Conservation (phyloP, 2,797 vertebrate species). For the Hemibagrus guttatus region DNA sequence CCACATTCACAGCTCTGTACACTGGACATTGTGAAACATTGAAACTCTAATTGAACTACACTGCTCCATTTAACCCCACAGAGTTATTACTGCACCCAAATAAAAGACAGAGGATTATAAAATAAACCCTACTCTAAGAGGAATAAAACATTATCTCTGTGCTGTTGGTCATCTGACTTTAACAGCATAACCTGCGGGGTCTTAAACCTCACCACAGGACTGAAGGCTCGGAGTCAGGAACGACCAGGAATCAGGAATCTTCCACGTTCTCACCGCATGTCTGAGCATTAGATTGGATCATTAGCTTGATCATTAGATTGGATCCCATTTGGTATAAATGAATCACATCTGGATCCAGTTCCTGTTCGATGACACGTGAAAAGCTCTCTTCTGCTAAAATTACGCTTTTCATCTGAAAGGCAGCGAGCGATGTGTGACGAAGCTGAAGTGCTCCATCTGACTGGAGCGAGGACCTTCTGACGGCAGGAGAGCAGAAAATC, state of each 20-base stretch:
- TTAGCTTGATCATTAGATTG: neutral
- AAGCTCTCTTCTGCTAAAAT: neutral
- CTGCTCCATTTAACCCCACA: neutral
- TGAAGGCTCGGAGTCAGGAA: too few relatives aligned
- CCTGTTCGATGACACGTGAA: neutral
- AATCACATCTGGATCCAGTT: neutral
- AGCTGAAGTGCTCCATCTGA: neutral
- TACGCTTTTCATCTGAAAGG: neutral
- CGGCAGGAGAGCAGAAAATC: constrained; percentile 13
- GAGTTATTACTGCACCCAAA: neutral
- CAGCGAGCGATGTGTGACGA: neutral
- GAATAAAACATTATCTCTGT: neutral
- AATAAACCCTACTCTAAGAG: neutral
- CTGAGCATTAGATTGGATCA: neutral
- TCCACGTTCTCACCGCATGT: neutral
- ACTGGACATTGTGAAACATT: neutral
- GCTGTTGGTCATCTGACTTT: neutral
- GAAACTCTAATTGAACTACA: neutral
- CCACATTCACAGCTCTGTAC: neutral
- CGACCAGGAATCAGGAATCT: neutral
- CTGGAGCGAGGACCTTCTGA: constrained; percentile 18
- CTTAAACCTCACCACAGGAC: neutral
- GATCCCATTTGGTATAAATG: neutral
- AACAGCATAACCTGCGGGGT: neutral
- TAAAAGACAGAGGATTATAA: neutral